Evolutionary conservation across 1,140 invertebrate species (phyloP), one percentile per base, ranked within the genome.

Genomic region (Apis mellifera): DNA sequence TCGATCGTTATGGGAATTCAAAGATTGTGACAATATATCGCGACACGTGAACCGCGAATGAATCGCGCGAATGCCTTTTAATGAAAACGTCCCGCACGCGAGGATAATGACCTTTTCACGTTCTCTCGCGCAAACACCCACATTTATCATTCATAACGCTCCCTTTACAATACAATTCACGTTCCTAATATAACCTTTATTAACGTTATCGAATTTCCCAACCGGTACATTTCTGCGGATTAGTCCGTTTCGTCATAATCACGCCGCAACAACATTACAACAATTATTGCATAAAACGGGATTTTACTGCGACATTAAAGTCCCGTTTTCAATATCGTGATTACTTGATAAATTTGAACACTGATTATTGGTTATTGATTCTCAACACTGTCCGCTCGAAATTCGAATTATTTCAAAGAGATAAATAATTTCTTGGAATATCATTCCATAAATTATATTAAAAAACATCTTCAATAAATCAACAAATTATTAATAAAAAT

Each of bases 131-230:
- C 32, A 21, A 74, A 42, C 42, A 15, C 69, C 74, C 19, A 23
- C 62, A 76, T 76, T 76, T 76, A 76, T 76, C 74, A 76, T 76
- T 76, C 74, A 54, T 65, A 76, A 19, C 26, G 48, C 62, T 52
- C 62, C 19, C 60, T 65, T 50, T n/a, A 11, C 48, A n/a, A 65
- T 32, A 54, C 21, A 65, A 76, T 48, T 54, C 70, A 19, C 26
- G 26, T 19, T 12, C 19, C 1, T 32, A 55, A 54, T 60, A 42
- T 42, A 42, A 42, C 32, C 19, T 48, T 75, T 50, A 72, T 57
- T 72, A 72, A 21, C 54, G 26, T 42, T 66, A 66, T 65, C 74
- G 74, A 76, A 76, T 59, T 64, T 76, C 23, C 19, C 17, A 65
- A 50, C 42, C 26, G 17, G 23, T 17, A 11, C 62, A 54, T 12